Percentiles rank a stretch among this genome's conserved stretches.
phyloP scores from a whole-genome alignment of 2,888 invertebrate species.

The Strigamia crassipes region DNA sequence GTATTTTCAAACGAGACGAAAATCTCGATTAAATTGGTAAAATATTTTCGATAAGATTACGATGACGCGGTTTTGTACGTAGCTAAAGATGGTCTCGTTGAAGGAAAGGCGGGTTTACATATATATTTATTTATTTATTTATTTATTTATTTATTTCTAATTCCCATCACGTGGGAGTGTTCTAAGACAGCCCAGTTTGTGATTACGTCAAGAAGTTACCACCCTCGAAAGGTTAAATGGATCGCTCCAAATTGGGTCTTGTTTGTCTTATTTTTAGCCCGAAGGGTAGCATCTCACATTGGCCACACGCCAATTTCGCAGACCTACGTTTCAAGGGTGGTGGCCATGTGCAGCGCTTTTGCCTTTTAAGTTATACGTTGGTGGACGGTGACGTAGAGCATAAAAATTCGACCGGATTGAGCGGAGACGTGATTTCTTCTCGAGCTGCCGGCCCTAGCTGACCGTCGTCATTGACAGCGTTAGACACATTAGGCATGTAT shows the following conservation, averaged over 20 bases:
- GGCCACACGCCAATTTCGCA: slow-evolving; percentile 38
- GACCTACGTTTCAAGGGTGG: slow-evolving; percentile 30
- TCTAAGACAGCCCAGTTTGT: not conserved
- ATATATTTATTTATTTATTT: not conserved
- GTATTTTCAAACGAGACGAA: too few relatives aligned
- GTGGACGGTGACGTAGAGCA: slow-evolving; percentile 30
- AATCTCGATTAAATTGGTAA: too few relatives aligned
- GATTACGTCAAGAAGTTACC: slow-evolving; percentile 28
- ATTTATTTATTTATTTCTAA: not conserved
- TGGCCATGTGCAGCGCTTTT: slow-evolving; percentile 26
- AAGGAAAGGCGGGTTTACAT: not conserved
- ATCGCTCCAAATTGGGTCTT: slow-evolving; percentile 44
- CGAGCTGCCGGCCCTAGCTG: not conserved
- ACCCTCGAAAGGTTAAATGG: slow-evolving; percentile 42
- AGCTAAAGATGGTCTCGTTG: not conserved
- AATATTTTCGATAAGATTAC: too few relatives aligned
- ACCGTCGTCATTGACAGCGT: not conserved
- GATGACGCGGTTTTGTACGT: not conserved
- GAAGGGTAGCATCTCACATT: slow-evolving; percentile 43
- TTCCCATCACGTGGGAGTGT: slow-evolving; percentile 22
- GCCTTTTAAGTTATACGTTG: slow-evolving; percentile 27
- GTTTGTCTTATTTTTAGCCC: slow-evolving; percentile 44
- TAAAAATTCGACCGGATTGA: slow-evolving; percentile 22
- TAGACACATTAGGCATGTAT: not conserved
- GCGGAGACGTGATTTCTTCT: slow-evolving; percentile 2